Evolutionary conservation across 2,113 vertebrate genomes (phyloP).

Genomic region (Platanista minor): DNA sequence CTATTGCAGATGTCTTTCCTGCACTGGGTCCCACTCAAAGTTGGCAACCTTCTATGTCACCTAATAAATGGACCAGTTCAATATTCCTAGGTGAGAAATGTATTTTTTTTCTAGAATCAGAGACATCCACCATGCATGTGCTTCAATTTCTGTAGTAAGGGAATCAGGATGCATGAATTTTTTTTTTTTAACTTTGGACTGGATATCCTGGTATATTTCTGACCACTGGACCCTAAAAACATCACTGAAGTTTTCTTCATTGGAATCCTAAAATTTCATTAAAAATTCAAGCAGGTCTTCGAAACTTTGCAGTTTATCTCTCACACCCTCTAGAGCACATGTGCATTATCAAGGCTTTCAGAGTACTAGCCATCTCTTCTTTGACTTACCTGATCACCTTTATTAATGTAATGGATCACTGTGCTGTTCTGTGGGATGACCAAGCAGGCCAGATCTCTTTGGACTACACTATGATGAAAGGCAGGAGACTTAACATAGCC

Average conservation of each 20-base stretch:
- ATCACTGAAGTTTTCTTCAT: not conserved
- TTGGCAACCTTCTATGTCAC: not conserved
- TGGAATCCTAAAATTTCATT: not conserved
- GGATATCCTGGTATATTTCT: not conserved
- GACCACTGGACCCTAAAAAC: not conserved
- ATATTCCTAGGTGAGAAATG: not conserved
- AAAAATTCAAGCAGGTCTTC: not conserved
- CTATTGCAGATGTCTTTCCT: not conserved
- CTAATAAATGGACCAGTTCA: not conserved
- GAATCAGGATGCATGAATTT: not conserved
- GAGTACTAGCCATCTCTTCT: not conserved
- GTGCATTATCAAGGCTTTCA: not conserved
- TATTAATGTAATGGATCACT: not conserved
- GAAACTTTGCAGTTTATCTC: not conserved
- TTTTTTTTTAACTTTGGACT: not conserved
- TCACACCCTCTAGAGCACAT: not conserved
- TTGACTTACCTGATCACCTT: not conserved
- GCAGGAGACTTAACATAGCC: not conserved
- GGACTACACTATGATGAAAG: not conserved
- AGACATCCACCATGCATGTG: not conserved
- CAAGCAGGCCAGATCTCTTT: not conserved
- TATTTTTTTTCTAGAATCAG: not conserved
- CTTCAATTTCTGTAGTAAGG: not conserved
- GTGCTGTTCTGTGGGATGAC: not conserved
- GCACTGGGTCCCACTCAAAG: not conserved